These are phyloP conservation scores for Pygocentrus nattereri DNA, from an alignment of 2,797 vertebrate genomes.

Conservation along the genomic window DNA sequence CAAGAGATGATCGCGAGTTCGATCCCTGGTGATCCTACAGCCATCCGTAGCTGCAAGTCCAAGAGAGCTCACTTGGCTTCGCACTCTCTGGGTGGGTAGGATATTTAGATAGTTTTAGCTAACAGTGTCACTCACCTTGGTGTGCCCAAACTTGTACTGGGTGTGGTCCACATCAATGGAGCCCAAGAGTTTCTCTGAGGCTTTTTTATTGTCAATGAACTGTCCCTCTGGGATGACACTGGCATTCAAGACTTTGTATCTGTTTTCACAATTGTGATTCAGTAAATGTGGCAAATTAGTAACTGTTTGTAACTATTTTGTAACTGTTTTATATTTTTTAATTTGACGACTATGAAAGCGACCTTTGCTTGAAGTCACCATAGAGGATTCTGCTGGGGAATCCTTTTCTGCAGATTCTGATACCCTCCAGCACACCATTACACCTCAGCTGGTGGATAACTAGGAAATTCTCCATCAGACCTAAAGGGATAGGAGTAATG, in stretches of 20 bases:
- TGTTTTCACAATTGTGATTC: no score
- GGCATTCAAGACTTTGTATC: slow-evolving; percentile 88
- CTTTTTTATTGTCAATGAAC: slow-evolving; percentile 76
- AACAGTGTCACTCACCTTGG: slow-evolving; percentile 79
- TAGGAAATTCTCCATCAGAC: slow-evolving; percentile 76
- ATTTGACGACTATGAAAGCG: no score
- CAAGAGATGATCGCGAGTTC: no score
- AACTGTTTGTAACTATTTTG: no score
- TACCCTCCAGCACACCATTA: slow-evolving; percentile 85
- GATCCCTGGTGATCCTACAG: no score
- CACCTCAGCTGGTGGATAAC: slow-evolving; percentile 84
- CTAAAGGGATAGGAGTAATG: slow-evolving; percentile 37
- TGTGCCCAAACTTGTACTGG: slow-evolving; percentile 91
- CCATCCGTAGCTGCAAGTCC: no score
- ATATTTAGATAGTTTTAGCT: no score
- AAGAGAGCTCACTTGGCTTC: no score
- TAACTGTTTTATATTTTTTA: no score
- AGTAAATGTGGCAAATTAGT: no score
- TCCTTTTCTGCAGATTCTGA: slow-evolving; percentile 85
- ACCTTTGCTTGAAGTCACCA: slow-evolving; percentile 54
- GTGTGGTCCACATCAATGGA: slow-evolving; percentile 87
- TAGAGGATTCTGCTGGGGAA: slow-evolving; percentile 85
- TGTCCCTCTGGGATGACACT: slow-evolving; percentile 85
- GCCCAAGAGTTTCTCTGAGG: slow-evolving; percentile 87
- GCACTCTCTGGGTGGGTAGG: no score